phyloP scores from a whole-genome alignment of 2,888 invertebrate species.

The Eupithecia vulgata region DNA sequence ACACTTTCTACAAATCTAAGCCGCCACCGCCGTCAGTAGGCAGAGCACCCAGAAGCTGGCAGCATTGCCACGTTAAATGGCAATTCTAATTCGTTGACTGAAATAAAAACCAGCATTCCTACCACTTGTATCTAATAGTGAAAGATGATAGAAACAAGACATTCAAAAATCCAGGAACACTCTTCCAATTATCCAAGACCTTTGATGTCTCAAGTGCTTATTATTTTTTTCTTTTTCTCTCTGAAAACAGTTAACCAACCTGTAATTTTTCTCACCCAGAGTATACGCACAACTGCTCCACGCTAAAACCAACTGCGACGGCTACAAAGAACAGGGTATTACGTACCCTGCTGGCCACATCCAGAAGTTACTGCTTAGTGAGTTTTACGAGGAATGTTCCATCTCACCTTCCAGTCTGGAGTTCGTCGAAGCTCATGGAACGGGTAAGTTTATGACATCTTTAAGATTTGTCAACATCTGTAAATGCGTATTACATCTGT shows the following conservation, averaged over 20 bases:
- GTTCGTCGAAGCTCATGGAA: slow-evolving; percentile 95
- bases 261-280: slow-evolving; percentile 51
- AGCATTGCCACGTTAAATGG: too few species aligned
- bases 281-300: slow-evolving; percentile 89
- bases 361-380: slow-evolving; percentile 85
- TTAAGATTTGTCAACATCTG: too few species aligned
- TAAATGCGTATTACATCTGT: background rate
- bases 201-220: too few species aligned
- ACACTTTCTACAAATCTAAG: too few species aligned
- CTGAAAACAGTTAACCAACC: background rate
- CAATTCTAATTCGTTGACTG: too few species aligned
- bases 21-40: too few species aligned
- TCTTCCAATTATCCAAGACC: too few species aligned
- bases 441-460: slow-evolving; percentile 75
- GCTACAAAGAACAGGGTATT: slow-evolving; percentile 88
- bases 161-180: too few species aligned
- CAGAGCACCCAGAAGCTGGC: too few species aligned
- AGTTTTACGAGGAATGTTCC: slow-evolving; percentile 88
- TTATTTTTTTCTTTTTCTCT: background rate
- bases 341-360: slow-evolving; percentile 87
- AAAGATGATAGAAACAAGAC: too few species aligned
- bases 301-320: slow-evolving; percentile 92
- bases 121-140: too few species aligned
- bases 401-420: slow-evolving; percentile 88
- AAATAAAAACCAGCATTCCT: too few species aligned